These are phyloP conservation scores for Resseliella maxima DNA, from an alignment of 2,888 invertebrate genomes.

Conservation along the genomic window DNA sequence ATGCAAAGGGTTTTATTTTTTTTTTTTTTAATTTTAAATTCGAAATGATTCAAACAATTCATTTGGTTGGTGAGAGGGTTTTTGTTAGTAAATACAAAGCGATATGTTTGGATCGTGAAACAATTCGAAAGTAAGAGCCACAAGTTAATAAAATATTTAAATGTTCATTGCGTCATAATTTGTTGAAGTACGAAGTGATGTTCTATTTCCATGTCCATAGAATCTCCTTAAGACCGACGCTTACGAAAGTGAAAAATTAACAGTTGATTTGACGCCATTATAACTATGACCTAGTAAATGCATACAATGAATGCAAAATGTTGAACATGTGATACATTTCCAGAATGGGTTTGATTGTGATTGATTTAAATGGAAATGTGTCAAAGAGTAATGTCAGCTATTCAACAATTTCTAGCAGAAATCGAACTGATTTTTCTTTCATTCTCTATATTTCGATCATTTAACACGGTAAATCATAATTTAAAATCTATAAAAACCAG, in stretches of 20 bases:
- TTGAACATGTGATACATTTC: neutral
- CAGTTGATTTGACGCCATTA: constrained; percentile 34
- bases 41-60: neutral
- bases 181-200: neutral
- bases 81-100: neutral
- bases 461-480: constrained; percentile 48
- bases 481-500: constrained; percentile 36
- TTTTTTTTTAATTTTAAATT: constrained; percentile 17
- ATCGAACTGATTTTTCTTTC: constrained; percentile 4
- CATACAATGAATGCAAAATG: neutral
- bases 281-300: constrained; percentile 33
- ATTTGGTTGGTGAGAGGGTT: neutral
- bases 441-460: constrained; percentile 1
- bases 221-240: neutral
- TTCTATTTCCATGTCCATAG: neutral
- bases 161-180: neutral
- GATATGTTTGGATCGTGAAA: neutral
- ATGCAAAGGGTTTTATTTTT: neutral
- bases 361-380: constrained; percentile 38
- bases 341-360: neutral
- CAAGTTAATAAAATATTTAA: constrained; percentile 6
- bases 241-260: neutral
- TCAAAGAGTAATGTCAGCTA: neutral
- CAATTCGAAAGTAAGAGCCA: neutral
- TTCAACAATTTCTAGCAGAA: neutral